Base-by-base conservation (phyloP, 2,888 invertebrate species). In the Bhutanitis thaidina region DNA sequence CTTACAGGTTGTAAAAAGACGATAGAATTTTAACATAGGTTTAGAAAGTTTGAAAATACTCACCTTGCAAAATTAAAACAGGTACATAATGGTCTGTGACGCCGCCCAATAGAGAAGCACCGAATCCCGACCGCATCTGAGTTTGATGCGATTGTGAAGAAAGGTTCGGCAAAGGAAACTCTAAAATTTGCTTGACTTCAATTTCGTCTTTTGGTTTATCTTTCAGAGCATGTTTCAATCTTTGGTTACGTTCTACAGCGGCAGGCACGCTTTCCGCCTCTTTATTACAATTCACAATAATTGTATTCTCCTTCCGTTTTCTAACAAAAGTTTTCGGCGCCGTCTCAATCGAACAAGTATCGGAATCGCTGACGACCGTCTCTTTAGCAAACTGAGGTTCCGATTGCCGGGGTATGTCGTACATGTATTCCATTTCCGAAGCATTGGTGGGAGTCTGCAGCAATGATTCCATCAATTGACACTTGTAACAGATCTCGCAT, bases 381-480 rank as follows among this genome's bases (percentile, higher is more conserved):
- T 80, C 81, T 14, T 76, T 77, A 0, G 90, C 88, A 57, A 69
- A 83, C 59, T 90, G 88, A 0, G 82, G 84, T 46, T 90, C 88
- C 0, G 70, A 65, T 5, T 77, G 75, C 1, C 81, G 66, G 5
- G 88, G 88, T 58, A 86, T 77, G 48, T 88, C 89, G 57, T 86
- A 86, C 83, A 83, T 83, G 49, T 81, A 88, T 58, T 89, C 89
- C 78, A 94, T 90, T 68, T 95, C 95, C 0, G 95, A 94, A 29
- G 95, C 95, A 72, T 95, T 95, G 0, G 94, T 94, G 0, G 95
- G 95, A 0, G 95, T 95, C 69, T 94, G 94, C 36, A 94, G 79
- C 57, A 91, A 86, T 25, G 92, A 91, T 37, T 90, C 89, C 74
- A 90, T 84, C 61, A 90, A 73, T 59, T 89, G 84, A 59, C 90